phyloP scores from a whole-genome alignment of 30 jellyfish, hydroid and myxozoan species.

The Aurelia coerulea region DNA sequence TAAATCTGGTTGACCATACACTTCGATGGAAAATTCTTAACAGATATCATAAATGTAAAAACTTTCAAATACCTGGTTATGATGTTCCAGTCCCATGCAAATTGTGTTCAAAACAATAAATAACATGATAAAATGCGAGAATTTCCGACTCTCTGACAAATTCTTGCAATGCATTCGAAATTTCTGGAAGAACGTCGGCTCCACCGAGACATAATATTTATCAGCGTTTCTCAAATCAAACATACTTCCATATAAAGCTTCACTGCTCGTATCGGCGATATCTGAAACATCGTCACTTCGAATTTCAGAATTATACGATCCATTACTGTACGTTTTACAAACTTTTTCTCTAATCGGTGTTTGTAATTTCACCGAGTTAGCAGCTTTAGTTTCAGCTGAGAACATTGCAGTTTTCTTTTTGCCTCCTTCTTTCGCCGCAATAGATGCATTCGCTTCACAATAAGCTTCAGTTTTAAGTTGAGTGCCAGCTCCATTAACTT shows the following conservation, averaged over 20 bases:
- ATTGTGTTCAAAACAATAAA: conserved; percentile 77
- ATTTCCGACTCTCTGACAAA: conserved; percentile 82
- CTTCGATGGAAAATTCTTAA: not conserved
- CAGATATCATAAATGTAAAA: not conserved
- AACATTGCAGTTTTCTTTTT: not conserved
- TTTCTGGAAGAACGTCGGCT: conserved; percentile 70
- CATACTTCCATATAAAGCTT: conserved; percentile 84
- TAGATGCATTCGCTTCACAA: conserved; percentile 64
- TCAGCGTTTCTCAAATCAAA: conserved; percentile 87
- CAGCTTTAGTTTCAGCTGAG: conserved; percentile 55
- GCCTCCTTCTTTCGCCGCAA: conserved; percentile 41
- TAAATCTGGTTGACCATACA: too few species aligned
- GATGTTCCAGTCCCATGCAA: conserved; percentile 97
- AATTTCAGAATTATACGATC: conserved; percentile 57
- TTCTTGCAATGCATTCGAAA: conserved; percentile 79
- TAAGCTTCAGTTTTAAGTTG: conserved; percentile 58
- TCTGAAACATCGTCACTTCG: conserved; percentile 75
- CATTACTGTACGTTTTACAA: conserved; percentile 51
- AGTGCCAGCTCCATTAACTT: conserved; percentile 73
- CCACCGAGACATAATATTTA: conserved; percentile 87
- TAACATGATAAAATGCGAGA: conserved; percentile 84
- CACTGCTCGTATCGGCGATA: conserved; percentile 83
- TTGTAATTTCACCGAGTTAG: conserved; percentile 45
- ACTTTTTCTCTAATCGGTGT: conserved; percentile 30
- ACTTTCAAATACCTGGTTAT: conserved; percentile 73